Percentiles rank a stretch among this genome's conserved stretches.
phyloP scores from a whole-genome alignment of 2,113 vertebrate genomes.

The Hippotragus niger region DNA sequence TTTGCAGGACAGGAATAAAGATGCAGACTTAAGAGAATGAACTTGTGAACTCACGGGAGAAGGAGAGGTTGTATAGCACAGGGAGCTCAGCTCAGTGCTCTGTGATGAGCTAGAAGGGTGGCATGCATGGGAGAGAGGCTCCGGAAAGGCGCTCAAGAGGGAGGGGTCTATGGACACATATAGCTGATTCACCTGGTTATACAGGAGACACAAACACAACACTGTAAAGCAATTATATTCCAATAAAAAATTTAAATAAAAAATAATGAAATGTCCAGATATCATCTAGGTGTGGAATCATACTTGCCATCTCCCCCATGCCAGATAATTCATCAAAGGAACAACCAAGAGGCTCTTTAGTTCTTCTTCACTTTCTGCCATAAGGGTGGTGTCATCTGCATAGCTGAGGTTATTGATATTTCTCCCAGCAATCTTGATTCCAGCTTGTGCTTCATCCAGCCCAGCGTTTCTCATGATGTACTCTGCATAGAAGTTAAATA shows the following conservation, averaged over 20 bases:
- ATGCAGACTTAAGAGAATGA: not conserved
- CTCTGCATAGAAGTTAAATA: not conserved
- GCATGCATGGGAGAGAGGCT: not conserved
- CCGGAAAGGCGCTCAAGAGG: rapidly evolving
- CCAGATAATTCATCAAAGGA: not conserved
- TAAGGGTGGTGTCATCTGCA: not conserved
- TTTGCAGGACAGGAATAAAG: not conserved
- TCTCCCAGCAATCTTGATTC: not conserved
- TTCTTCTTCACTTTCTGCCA: not conserved
- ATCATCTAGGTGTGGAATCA: not conserved
- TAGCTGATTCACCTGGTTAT: not conserved
- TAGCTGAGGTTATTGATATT: not conserved
- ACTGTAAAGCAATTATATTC: not conserved
- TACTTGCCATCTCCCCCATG: not conserved
- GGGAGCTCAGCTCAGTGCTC: not conserved
- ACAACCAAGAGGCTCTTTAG: not conserved
- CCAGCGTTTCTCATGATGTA: not conserved
- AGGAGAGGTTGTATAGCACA: not conserved
- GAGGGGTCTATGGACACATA: not conserved
- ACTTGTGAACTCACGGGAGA: not conserved
- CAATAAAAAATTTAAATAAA: not conserved
- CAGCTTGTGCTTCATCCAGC: not conserved
- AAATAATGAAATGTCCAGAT: not conserved
- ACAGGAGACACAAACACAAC: not conserved
- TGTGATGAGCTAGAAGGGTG: not conserved